These are phyloP conservation scores for Petrosia ficiformis DNA, from an alignment of 37 sponge, comb jelly and placozoan species.

Conservation along the genomic window DNA sequence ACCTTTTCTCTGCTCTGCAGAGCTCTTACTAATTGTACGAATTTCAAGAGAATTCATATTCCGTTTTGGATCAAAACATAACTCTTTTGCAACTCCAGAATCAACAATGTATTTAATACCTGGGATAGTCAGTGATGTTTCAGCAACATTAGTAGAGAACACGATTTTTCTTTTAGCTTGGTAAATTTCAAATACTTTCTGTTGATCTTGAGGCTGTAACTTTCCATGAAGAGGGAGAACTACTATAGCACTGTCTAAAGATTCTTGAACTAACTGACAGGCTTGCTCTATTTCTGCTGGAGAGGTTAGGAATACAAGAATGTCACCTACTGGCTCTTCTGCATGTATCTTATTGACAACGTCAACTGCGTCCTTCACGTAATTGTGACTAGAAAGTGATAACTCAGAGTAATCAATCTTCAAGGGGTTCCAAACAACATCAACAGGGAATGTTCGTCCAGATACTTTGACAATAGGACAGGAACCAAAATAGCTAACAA, in stretches of 20 bases:
- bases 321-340: slow-evolving; percentile 48
- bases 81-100: slow-evolving; percentile 74
- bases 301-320: slow-evolving; percentile 85
- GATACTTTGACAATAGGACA: slow-evolving; percentile 53
- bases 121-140: slow-evolving; percentile 89
- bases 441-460: slow-evolving; percentile 79
- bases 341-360: slow-evolving; percentile 27
- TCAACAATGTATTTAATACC: slow-evolving; percentile 81
- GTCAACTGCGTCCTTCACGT: slow-evolving; percentile 13
- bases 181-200: slow-evolving; percentile 54
- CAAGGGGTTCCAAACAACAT: slow-evolving; percentile 43
- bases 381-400: neutral
- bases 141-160: slow-evolving; percentile 88
- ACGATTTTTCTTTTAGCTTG: slow-evolving; percentile 49
- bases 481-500: slow-evolving; percentile 46
- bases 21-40: slow-evolving; percentile 56
- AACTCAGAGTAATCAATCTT: neutral
- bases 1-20: slow-evolving; percentile 82
- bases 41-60: slow-evolving; percentile 70
- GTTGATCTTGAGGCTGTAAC: slow-evolving; percentile 80
- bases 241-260: slow-evolving; percentile 9
- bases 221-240: slow-evolving; percentile 78
- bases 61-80: slow-evolving; percentile 60
- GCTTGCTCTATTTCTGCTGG: slow-evolving; percentile 76
- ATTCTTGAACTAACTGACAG: slow-evolving; percentile 7